Evolutionary conservation across 2,113 vertebrate species (phyloP).

Genomic region (Ia io): DNA sequence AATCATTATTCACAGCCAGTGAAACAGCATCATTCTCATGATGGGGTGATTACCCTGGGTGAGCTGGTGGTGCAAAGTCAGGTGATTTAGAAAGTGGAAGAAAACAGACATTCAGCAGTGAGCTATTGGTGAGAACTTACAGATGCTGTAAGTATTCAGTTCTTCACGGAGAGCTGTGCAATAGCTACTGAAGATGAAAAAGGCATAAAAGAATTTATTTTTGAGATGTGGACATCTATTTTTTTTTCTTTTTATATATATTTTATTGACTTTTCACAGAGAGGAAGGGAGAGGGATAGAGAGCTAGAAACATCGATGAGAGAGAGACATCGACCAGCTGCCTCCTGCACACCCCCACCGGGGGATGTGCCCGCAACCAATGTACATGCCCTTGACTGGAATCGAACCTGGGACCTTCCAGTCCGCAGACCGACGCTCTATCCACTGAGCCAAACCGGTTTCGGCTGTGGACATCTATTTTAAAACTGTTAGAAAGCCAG

Average conservation of each 20-base stretch:
- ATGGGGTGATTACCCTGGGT: background rate
- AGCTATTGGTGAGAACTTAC: background rate
- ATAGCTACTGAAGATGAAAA: background rate
- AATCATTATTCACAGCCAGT: background rate
- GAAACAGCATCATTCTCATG: background rate
- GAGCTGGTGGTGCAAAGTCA: background rate
- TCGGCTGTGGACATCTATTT: background rate
- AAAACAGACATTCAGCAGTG: background rate
- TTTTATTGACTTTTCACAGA: too few species aligned
- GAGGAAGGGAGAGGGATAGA: too few species aligned
- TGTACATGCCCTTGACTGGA: too few species aligned
- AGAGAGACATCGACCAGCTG: too few species aligned
- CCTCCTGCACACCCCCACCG: too few species aligned
- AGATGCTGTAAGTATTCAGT: background rate
- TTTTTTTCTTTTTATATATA: too few species aligned
- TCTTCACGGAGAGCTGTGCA: background rate
- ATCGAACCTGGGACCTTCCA: too few species aligned
- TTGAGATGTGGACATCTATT: background rate
- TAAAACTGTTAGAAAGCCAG: background rate
- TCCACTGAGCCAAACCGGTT: too few species aligned
- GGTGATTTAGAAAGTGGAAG: background rate
- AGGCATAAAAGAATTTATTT: background rate
- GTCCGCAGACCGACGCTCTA: too few species aligned
- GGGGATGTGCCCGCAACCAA: too few species aligned
- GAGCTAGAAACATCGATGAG: too few species aligned